Percentiles rank a stretch among this genome's conserved stretches.
phyloP scores from a whole-genome alignment of 2,113 vertebrate genomes.

The Sialia sialis region DNA sequence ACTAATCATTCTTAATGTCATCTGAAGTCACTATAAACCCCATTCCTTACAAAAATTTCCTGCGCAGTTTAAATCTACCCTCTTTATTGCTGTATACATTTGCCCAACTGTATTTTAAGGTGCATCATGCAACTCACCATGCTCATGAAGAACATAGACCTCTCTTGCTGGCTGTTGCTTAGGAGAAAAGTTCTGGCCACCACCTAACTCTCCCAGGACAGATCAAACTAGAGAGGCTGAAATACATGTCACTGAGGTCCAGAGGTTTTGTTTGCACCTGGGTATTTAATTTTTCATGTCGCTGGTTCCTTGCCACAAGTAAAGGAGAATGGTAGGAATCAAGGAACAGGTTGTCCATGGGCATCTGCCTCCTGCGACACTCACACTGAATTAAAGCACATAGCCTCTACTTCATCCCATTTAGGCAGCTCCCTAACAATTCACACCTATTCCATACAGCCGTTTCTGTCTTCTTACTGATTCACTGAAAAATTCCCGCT shows the following conservation, averaged over 20 bases:
- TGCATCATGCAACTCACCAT: not conserved
- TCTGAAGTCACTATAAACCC: not conserved
- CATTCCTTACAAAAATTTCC: not conserved
- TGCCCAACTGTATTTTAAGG: not conserved
- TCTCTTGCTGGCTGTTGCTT: not conserved
- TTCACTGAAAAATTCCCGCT: not conserved
- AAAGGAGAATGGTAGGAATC: not conserved
- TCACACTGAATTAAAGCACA: not conserved
- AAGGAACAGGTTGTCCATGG: not conserved
- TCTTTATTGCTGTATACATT: not conserved
- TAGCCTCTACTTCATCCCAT: not conserved
- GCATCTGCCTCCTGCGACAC: not conserved
- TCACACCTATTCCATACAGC: not conserved
- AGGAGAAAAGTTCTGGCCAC: not conserved
- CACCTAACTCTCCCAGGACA: not conserved
- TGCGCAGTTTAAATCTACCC: not conserved
- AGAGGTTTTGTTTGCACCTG: conserved; percentile 3
- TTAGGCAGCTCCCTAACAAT: not conserved
- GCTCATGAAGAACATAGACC: not conserved
- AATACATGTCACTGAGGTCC: conserved; percentile 19
- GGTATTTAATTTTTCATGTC: not conserved
- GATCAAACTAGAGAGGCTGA: conserved; percentile 9
- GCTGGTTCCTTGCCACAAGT: not conserved
- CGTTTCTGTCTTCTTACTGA: not conserved
- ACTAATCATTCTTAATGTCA: not conserved